Base-by-base conservation (phyloP, 2,797 vertebrate genomes). In the Spheniscus humboldti region DNA sequence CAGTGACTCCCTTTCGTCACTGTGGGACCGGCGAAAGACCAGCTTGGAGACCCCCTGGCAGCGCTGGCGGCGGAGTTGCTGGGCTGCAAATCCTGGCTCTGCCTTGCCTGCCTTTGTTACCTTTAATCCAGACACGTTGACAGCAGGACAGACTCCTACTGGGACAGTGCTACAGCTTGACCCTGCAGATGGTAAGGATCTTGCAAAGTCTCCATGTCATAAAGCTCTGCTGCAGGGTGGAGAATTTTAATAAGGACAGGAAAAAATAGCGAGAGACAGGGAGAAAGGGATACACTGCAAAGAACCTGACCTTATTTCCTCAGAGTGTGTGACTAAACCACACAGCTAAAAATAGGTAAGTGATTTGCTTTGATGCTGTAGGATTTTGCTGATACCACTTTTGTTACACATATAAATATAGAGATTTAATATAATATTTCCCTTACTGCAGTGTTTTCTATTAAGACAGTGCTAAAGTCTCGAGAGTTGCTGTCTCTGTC, bases 311-410 rank as follows among this genome's bases (percentile, higher is more conserved):
- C 94, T 83, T 96, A 92, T 96, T 97, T 98, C 97, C 72, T 91
- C 90, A 50, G 97, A 95, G 94, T 16, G 59, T 74, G 93, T 94
- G 94, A 96, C 94, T 97, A 96, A 96, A 97, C 94, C 96, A 89
- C 92, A 35, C 73, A 15, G 91, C 94, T 97, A 97, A 97, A 98
- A 96, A 97, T 96, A 98, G 86, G 84, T 75, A 91, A 92, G 76
- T 64, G 67, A 83, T 94, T 97, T 97, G 96, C 95, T 97, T 94
- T 93, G 94, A 97, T 96, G 92, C 92, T 76, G 88, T 43, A 76
- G 95, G 94, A 97, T 97, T 98, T 96, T 96, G 96, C 97, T 96
- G 90, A 96, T 96, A 92, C 88, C 90, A 89, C 97, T 95, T 97
- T 91, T 97, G 97, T 97, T 97, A 96, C 96, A 96, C 86, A 13